These are phyloP conservation scores for Drosophila dives DNA, from an alignment of 2,888 invertebrate species.

Conservation along the genomic window DNA sequence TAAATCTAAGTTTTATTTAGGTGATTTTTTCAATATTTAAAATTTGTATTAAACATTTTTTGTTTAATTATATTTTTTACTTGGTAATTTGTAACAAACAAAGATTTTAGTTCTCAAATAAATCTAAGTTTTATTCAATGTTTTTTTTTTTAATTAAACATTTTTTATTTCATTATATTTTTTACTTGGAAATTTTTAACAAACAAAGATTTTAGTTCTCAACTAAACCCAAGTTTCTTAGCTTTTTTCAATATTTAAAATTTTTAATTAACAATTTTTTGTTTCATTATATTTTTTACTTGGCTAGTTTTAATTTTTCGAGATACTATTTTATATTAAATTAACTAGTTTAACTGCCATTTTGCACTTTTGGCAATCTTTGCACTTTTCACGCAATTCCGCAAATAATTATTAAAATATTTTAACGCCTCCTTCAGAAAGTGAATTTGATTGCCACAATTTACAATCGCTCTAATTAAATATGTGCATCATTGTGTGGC, in stretches of 20 bases:
- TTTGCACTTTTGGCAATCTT: constrained; percentile 8
- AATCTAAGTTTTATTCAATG: background rate
- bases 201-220: too few species aligned
- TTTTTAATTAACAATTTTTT: background rate
- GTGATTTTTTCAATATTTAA: background rate
- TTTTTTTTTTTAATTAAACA: background rate
- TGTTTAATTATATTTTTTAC: background rate
- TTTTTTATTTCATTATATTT: background rate
- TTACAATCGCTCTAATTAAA: constrained; percentile 9
- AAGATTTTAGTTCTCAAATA: too few species aligned
- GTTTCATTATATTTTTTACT: background rate
- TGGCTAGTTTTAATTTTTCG: background rate
- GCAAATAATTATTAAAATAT: constrained; percentile 20
- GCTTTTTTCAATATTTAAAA: background rate
- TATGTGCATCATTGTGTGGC: constrained; percentile 3
- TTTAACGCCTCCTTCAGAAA: constrained; percentile 8
- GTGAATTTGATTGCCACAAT: background rate
- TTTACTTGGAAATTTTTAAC: background rate
- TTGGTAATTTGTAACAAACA: too few species aligned
- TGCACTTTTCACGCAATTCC: constrained; percentile 20
- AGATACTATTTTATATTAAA: background rate
- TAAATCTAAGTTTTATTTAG: background rate
- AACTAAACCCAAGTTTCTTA: too few species aligned
- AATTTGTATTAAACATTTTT: background rate
- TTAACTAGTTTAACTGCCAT: background rate